Evolutionary conservation across 35 echinoderm and acorn worm species (phyloP).

Genomic region (Nesometra sesokonis): DNA sequence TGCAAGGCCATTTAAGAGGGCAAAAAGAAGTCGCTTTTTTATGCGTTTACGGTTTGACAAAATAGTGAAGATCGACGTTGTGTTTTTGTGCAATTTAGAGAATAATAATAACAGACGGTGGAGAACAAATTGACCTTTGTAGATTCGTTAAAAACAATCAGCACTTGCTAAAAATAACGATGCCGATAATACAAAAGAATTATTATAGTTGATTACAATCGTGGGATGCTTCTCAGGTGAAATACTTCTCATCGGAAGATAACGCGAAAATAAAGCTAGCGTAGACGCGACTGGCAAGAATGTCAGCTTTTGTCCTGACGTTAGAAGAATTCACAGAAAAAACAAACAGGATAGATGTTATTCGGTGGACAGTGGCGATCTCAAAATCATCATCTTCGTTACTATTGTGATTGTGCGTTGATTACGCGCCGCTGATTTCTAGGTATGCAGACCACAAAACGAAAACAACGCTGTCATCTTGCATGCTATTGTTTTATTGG

Average conservation of each 20-base stretch:
- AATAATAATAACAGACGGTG: no score
- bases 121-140: no score
- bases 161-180: background rate
- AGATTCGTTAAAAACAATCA: no score
- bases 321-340: background rate
- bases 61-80: no score
- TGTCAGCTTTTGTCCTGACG: background rate
- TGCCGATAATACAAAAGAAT: background rate
- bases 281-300: background rate
- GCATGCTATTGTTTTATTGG: background rate
- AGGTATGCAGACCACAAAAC: background rate
- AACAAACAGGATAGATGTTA: background rate
- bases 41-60: no score
- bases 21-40: no score
- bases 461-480: background rate
- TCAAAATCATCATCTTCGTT: background rate
- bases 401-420: background rate
- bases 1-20: no score
- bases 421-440: background rate
- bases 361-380: background rate
- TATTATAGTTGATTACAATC: background rate
- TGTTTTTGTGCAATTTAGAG: no score
- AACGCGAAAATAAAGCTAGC: background rate
- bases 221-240: background rate
- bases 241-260: background rate